phyloP scores from a whole-genome alignment of 2,888 invertebrate genomes.

The Tipula helvola region DNA sequence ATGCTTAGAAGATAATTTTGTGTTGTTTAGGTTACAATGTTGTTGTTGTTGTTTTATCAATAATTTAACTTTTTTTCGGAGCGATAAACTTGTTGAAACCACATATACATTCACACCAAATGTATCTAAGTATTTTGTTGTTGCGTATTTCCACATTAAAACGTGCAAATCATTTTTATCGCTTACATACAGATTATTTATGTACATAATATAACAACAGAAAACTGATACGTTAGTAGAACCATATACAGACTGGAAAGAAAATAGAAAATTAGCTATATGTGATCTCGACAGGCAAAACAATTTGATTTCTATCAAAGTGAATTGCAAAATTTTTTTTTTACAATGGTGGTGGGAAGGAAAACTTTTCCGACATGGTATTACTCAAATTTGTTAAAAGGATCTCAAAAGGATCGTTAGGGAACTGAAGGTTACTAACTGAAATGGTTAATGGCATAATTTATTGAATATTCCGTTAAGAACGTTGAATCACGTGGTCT shows the following conservation, averaged over 20 bases:
- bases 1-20: background rate
- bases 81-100: background rate
- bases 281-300: background rate
- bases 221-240: too few relatives aligned
- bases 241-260: background rate
- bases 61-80: background rate
- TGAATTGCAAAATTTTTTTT: background rate
- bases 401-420: too few relatives aligned
- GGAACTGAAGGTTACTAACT: too few relatives aligned
- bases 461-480: too few relatives aligned
- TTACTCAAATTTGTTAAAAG: too few relatives aligned
- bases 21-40: background rate
- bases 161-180: background rate
- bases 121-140: background rate
- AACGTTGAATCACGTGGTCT: too few relatives aligned
- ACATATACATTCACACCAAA: background rate
- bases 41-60: background rate
- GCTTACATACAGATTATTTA: background rate
- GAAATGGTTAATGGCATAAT: too few relatives aligned
- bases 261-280: background rate
- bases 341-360: background rate
- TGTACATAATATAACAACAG: too few relatives aligned
- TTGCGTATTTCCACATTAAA: background rate
- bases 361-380: background rate
- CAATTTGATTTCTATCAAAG: background rate